phyloP scores from a whole-genome alignment of 2,888 invertebrate genomes.

The Sisyra nigra region DNA sequence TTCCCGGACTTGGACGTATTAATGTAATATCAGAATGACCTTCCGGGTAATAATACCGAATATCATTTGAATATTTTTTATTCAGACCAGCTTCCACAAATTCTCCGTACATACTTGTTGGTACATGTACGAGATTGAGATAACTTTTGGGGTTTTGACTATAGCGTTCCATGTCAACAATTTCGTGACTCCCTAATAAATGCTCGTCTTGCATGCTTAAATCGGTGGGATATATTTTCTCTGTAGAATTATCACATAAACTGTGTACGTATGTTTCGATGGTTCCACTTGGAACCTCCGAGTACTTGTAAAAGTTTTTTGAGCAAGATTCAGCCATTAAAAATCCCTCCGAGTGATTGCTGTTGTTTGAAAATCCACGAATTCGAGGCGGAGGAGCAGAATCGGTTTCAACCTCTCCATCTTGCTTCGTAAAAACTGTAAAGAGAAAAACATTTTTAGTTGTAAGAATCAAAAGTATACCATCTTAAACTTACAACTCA shows the following conservation, averaged over 20 bases:
- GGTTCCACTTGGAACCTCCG: slow-evolving; percentile 15
- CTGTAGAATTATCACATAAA: slow-evolving; percentile 17
- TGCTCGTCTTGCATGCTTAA: slow-evolving; percentile 12
- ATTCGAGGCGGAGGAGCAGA: slow-evolving; percentile 29
- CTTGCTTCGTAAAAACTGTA: slow-evolving; percentile 44
- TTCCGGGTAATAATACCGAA: slow-evolving; percentile 11
- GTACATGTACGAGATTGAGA: slow-evolving; percentile 11
- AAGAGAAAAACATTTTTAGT: slow-evolving; percentile 15
- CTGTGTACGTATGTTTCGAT: slow-evolving; percentile 22
- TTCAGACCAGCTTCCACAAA: slow-evolving; percentile 10
- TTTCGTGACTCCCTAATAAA: slow-evolving; percentile 16
- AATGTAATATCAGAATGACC: slow-evolving; percentile 7
- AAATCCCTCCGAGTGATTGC: slow-evolving; percentile 20
- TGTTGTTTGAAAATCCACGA: slow-evolving; percentile 26
- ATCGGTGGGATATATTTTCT: slow-evolving; percentile 10
- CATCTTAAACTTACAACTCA: slow-evolving; percentile 39
- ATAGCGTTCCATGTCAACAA: slow-evolving; percentile 30
- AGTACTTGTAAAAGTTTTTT: slow-evolving; percentile 10
- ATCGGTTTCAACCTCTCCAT: slow-evolving; percentile 45
- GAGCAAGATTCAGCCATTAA: slow-evolving; percentile 12
- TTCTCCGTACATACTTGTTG: slow-evolving; percentile 12
- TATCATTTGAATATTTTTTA: slow-evolving; percentile 12
- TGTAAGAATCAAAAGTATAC: background rate
- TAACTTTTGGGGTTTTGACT: slow-evolving; percentile 29
- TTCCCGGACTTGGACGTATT: slow-evolving; percentile 12